Conservation (phyloP, 1,140 invertebrate genomes). For the Drosophila sproati region DNA sequence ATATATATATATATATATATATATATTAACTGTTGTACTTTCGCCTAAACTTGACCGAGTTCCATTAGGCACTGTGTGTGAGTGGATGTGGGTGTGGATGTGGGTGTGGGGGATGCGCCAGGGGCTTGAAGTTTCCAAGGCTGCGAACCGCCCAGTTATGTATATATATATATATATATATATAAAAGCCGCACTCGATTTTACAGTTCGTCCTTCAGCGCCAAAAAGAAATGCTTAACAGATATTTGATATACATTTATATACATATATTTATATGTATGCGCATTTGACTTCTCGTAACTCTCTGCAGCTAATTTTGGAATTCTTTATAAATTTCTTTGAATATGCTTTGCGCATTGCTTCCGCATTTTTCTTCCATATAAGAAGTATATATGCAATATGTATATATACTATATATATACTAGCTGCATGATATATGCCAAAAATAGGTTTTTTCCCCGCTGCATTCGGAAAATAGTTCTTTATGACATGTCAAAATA, state of each 20-base stretch:
- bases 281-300: not conserved
- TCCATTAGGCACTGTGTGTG: not conserved
- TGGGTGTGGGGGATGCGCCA: not conserved
- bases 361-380: slow-evolving; percentile 36
- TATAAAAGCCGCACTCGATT: not conserved
- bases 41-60: slow-evolving; percentile 56
- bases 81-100: not conserved
- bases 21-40: slow-evolving; percentile 6
- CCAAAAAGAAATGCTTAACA: not conserved
- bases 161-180: not conserved
- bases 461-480: slow-evolving; percentile 16
- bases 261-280: not conserved
- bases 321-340: slow-evolving; percentile 10
- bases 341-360: not conserved
- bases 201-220: not conserved
- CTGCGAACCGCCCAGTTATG: not conserved
- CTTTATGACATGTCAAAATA: slow-evolving; percentile 41
- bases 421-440: slow-evolving; percentile 29
- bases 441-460: slow-evolving; percentile 33
- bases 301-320: slow-evolving; percentile 17
- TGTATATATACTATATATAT: not conserved
- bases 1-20: not conserved
- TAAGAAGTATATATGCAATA: not conserved
- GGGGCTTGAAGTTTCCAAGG: slow-evolving; percentile 36
- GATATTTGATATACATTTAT: not conserved